Evolutionary conservation across 2,888 invertebrate genomes (phyloP), one percentile per base, ranked within the genome.

Genomic region (Gasteruption jaculator): DNA sequence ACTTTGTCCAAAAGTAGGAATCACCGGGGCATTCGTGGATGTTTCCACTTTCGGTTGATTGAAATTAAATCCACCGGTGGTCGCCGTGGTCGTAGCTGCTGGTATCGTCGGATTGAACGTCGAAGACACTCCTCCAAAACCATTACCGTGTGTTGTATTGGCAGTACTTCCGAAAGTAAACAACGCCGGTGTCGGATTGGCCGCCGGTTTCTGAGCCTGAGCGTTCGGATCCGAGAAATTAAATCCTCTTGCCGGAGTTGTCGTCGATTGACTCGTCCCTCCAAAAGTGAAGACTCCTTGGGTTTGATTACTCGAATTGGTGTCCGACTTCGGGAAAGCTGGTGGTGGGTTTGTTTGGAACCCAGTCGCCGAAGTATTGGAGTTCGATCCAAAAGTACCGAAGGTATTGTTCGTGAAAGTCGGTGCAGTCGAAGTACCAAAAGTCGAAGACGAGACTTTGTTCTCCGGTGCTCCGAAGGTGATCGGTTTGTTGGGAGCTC

Each of bases 221-320:
- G 45, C 25, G 3, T 46, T 20, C 1, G 55, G 38, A 15, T 54
- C 35, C 0, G 53, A 46, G 16, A 63, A 67, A 15, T 53, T 58
- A 34, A 65, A 67, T 11, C 56, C 52, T 18, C 48, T 20, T 1
- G 53, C 52, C 37, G 51, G 24, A 1, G 54, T 15, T 27, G 53
- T 12, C 27, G 53, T 40, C 12, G 60, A 40, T 31, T 52, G 48
- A 8, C 52, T 30, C 20, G 54, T 37, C 2, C 57, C 50, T 3
- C 61, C 63, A 22, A 68, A 67, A 1, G 55, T 53, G 20, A 67
- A 68, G n/a, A 65, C n/a, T n/a, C n/a, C n/a, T n/a, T n/a, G n/a
- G n/a, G n/a, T n/a, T n/a, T n/a, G n/a, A n/a, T n/a, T 30, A 5
- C 45, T 56, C 33, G 52, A n/a, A 43, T 3, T 53, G 21, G 49